Evolutionary conservation across 1,140 invertebrate genomes (phyloP), one percentile per base, ranked within the genome.

Genomic region (Chionoecetes opilio): DNA sequence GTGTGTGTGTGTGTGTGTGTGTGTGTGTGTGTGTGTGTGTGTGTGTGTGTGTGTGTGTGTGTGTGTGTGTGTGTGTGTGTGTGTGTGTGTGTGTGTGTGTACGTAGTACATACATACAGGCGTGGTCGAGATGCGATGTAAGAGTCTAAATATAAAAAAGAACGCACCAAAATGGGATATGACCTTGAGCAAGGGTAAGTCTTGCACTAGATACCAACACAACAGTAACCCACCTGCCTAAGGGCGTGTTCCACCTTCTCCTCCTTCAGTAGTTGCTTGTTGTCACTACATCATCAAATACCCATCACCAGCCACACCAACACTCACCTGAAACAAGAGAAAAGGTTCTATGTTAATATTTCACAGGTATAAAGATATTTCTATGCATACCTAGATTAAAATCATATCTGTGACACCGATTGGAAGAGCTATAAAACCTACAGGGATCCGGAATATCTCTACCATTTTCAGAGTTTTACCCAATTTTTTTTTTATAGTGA

Each of bases 1-100:
- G 86, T 31, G 86, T 88, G 86, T 29, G 26, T 88, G 34, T 35
- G 86, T 34, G 85, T 87, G 31, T 38, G 85, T 86, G 85, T 86
- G 32, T 87, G 85, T 38, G 34, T 87, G 85, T 29, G 85, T 87
- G 85, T 87, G 32, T 34, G 41, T 46, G 41, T 46, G 41, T 46
- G 41, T 46, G 41, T 46, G 41, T 46, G 41, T 46, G 41, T 46
- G 41, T 46, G 41, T 46, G 41, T 46, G 41, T 46, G 41, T 46
- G 41, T 46, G 41, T 46, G 14, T 6, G 41, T 87, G 31, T 38
- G 85, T 86, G 85, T 86, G 32, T 87, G 85, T 38, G 34, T 87
- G 85, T 29, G 85, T 87, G 85, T 87, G 32, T 34, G 41, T 46
- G 41, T 46, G 41, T 46, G 41, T 46, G 41, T 46, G 41, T 46